These are phyloP conservation scores for Anabacerthia variegaticeps DNA, from an alignment of 2,797 vertebrate genomes.

Conservation along the genomic window DNA sequence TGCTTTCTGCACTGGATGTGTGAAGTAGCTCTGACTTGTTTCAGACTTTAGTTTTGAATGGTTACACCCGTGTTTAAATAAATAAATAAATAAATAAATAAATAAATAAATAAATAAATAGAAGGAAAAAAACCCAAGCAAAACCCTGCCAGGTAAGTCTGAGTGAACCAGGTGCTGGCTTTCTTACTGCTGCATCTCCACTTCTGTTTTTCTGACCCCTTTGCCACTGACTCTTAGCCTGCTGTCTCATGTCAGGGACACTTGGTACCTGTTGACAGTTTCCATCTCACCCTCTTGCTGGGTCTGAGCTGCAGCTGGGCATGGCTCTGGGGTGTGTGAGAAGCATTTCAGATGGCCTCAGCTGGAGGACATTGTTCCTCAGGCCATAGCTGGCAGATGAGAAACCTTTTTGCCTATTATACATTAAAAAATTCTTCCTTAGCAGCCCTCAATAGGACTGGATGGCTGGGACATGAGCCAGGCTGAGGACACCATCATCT, in stretches of 20 bases:
- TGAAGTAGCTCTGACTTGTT: neutral
- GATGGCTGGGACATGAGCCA: neutral
- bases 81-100: neutral
- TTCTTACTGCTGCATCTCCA: neutral
- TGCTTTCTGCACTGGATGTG: neutral
- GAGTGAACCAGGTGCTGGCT: neutral
- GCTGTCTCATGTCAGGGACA: neutral
- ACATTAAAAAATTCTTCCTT: neutral
- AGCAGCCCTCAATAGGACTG: neutral
- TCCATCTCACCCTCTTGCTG: neutral
- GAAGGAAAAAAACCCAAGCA: fast-evolving
- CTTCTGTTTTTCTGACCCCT: neutral
- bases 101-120: neutral
- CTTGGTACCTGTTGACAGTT: neutral
- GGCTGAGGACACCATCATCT: neutral
- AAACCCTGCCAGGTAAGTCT: neutral
- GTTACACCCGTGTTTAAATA: neutral
- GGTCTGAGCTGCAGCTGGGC: neutral
- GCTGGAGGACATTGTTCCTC: neutral
- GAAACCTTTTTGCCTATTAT: neutral
- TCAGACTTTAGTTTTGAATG: neutral
- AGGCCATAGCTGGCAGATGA: neutral
- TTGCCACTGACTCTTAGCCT: neutral
- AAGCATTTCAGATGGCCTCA: neutral
- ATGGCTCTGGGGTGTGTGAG: neutral